These are phyloP conservation scores for Euzetes globulus DNA, from an alignment of 2,888 invertebrate species.

Conservation along the genomic window DNA sequence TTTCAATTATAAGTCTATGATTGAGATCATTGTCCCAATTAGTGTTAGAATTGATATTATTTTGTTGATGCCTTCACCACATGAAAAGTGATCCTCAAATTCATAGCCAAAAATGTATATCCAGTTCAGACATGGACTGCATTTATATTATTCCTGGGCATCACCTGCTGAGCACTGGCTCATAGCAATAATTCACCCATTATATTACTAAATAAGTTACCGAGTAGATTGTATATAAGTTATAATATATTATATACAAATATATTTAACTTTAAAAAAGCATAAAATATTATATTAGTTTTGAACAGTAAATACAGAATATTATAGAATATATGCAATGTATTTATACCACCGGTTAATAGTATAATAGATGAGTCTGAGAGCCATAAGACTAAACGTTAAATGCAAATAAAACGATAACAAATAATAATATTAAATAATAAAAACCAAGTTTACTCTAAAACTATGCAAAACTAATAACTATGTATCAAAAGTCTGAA, in stretches of 20 bases:
- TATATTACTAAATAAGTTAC: conserved; percentile 29
- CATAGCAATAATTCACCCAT: conserved; percentile 26
- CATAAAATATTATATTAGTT: conserved; percentile 13
- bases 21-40: conserved; percentile 27
- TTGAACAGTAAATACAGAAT: not conserved
- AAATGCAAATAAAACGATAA: conserved; percentile 7
- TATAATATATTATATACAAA: conserved; percentile 1
- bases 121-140: not conserved
- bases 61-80: conserved; percentile 11
- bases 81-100: conserved; percentile 23
- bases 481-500: conserved; percentile 20
- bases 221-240: not conserved
- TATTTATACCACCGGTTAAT: not conserved
- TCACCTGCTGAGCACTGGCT: conserved; percentile 17
- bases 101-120: not conserved
- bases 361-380: not conserved
- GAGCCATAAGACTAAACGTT: not conserved
- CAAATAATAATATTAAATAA: not conserved
- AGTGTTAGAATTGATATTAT: not conserved
- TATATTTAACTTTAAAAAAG: conserved; percentile 14
- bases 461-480: conserved; percentile 12
- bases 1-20: not conserved
- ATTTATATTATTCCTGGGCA: not conserved
- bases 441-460: not conserved
- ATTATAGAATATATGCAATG: not conserved